phyloP scores from a whole-genome alignment of 2,797 vertebrate genomes.

The Podarcis lilfordi region DNA sequence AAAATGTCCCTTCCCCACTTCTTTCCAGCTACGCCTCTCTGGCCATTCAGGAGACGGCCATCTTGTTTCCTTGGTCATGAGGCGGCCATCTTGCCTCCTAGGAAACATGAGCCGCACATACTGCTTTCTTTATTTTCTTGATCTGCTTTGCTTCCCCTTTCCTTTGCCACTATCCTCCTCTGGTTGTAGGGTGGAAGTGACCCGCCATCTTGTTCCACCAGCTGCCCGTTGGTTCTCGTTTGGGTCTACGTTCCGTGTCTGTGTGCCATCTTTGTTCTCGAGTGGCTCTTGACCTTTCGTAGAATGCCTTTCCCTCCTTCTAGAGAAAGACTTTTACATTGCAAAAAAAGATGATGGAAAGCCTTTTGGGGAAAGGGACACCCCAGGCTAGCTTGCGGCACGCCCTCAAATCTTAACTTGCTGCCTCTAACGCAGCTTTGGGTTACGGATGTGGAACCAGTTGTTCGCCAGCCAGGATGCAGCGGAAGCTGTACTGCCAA shows the following conservation, averaged over 20 bases:
- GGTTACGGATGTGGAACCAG: not conserved
- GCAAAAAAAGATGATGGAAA: not conserved
- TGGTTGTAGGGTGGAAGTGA: not conserved
- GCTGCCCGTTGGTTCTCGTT: not conserved
- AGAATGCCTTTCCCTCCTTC: not conserved
- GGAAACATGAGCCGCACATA: not conserved
- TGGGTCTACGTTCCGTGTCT: not conserved
- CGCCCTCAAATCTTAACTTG: not conserved
- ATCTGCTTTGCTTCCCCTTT: not conserved
- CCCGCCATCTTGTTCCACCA: not conserved
- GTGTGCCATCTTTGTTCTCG: not conserved
- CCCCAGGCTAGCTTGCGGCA: not conserved
- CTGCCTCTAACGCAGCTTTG: not conserved
- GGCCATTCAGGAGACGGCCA: not conserved
- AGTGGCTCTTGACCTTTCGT: not conserved
- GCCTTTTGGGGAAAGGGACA: not conserved
- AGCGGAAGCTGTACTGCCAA: not conserved
- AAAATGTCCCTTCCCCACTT: constrained; percentile 11
- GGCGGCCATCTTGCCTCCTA: not conserved
- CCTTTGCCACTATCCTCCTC: not conserved
- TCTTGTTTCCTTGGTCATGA: not conserved
- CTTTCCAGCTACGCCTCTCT: not conserved
- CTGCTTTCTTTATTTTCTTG: not conserved
- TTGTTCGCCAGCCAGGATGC: too few species aligned
- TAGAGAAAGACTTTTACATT: not conserved